Evolutionary conservation across 92 coral and sea anemone species (phyloP), one percentile per base, ranked within the genome.

Genomic region (Virgularia gustaviana): DNA sequence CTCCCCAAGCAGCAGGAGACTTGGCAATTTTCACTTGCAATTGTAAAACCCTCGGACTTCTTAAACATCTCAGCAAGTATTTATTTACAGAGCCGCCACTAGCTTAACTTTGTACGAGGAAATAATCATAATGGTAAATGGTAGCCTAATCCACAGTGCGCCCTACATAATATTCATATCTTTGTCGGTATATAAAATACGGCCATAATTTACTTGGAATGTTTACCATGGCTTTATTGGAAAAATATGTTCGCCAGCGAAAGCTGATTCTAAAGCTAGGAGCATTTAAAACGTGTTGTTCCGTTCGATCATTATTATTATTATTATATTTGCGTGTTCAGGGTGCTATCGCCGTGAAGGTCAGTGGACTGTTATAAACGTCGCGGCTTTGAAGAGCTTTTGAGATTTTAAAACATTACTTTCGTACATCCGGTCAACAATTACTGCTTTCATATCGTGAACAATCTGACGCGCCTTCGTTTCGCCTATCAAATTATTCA

Each of bases 191-290:
- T n/a, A n/a, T n/a, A n/a, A n/a, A 59, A 68, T 68, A 49, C 36
- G 75, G 75, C 30, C 75, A 68, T 68, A 32, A 68, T 68, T 68
- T 68, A 68, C 44, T 32, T 68, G 75, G 75, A 68, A 68, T 68
- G 75, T 68, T 47, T 49, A 31, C 33, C 10, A 65, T 65, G 72
- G 32, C 18, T 44, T 68, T 51, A 68, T 68, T 49, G 47, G 51
- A 68, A 68, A 68, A 68, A 68, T 68, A 47, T 68, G 75, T 68
- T 28, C 27, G 34, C 35, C 3, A 49, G 35, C n/a, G n/a, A n/a
- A n/a, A n/a, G n/a, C n/a, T n/a, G n/a, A n/a, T n/a, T n/a, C n/a
- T n/a, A n/a, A n/a, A n/a, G n/a, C n/a, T n/a, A n/a, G n/a, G n/a
- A n/a, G n/a, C n/a, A n/a, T n/a, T n/a, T n/a, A n/a, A n/a, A n/a